phyloP scores from a whole-genome alignment of 2,888 invertebrate genomes.

The Apocheima hispidaria region DNA sequence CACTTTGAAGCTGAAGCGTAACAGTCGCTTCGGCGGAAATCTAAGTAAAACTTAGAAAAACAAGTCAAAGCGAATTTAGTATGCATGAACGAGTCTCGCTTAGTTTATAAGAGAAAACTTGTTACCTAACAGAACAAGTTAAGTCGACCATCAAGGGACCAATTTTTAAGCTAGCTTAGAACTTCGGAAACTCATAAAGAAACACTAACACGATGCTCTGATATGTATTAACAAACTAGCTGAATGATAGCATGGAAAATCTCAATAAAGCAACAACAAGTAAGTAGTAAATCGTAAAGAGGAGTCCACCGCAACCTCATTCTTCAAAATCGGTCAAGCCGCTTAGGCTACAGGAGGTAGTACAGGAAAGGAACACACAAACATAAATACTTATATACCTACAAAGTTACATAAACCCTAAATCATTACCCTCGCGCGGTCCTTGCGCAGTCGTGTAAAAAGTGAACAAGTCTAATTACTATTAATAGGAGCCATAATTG shows the following conservation, averaged over 20 bases:
- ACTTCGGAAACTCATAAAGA: constrained; percentile 5
- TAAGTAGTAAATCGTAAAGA: no score
- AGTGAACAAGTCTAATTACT: no score
- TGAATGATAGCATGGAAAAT: neutral
- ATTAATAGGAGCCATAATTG: no score
- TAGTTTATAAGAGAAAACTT: constrained; percentile 7
- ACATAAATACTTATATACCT: no score
- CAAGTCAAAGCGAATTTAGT: constrained; percentile 7
- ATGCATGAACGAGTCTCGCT: constrained; percentile 2
- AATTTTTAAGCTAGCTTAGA: constrained; percentile 10
- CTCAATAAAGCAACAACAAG: neutral
- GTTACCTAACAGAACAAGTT: constrained; percentile 7
- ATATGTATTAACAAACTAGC: neutral
- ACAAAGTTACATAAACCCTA: no score
- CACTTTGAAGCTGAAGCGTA: neutral
- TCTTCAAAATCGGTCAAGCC: no score
- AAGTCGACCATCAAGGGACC: neutral
- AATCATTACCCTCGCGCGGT: no score
- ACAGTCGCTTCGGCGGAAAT: neutral
- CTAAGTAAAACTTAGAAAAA: neutral
- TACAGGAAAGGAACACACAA: no score
- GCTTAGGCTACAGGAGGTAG: no score
- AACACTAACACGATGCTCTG: neutral
- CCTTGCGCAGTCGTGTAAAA: no score
- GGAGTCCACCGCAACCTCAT: no score